Evolutionary conservation across 2,888 invertebrate species (phyloP).

Genomic region (Dioctria rufipes): DNA sequence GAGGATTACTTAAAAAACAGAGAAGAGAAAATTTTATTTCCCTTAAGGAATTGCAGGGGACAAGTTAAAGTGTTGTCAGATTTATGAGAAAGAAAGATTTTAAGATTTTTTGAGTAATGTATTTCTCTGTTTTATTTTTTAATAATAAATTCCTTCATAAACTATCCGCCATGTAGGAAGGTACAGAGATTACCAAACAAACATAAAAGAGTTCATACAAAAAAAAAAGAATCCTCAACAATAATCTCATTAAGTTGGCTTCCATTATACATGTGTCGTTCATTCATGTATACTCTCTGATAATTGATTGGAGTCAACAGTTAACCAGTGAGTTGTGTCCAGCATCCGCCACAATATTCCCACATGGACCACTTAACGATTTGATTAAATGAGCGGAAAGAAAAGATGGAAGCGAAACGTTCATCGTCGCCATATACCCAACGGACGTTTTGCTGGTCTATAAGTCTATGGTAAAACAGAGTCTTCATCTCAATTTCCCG

Average conservation of each 20-base stretch:
- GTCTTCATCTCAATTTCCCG: no score
- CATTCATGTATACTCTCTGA: slow-evolving; percentile 24
- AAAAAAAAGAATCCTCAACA: slow-evolving; percentile 33
- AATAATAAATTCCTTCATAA: neutral
- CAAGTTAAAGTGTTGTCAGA: no score
- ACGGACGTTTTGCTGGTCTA: no score
- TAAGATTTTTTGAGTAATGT: no score
- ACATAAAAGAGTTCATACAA: neutral
- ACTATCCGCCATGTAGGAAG: neutral
- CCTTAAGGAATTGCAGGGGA: no score
- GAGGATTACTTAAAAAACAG: neutral
- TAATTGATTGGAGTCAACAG: slow-evolving; percentile 45
- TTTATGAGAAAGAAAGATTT: no score
- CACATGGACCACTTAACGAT: slow-evolving; percentile 55
- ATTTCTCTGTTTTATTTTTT: no score
- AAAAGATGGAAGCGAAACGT: slow-evolving; percentile 38
- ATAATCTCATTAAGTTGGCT: slow-evolving; percentile 49
- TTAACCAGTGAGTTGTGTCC: slow-evolving; percentile 49
- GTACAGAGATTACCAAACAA: neutral
- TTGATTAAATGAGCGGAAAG: slow-evolving; percentile 55
- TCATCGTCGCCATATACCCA: neutral
- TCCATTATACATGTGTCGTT: slow-evolving; percentile 41
- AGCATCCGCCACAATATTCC: slow-evolving; percentile 55
- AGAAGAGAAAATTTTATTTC: no score
- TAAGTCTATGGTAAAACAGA: no score